These are phyloP conservation scores for Metopia argyrocephala DNA, from an alignment of 2,888 invertebrate genomes.

Conservation along the genomic window DNA sequence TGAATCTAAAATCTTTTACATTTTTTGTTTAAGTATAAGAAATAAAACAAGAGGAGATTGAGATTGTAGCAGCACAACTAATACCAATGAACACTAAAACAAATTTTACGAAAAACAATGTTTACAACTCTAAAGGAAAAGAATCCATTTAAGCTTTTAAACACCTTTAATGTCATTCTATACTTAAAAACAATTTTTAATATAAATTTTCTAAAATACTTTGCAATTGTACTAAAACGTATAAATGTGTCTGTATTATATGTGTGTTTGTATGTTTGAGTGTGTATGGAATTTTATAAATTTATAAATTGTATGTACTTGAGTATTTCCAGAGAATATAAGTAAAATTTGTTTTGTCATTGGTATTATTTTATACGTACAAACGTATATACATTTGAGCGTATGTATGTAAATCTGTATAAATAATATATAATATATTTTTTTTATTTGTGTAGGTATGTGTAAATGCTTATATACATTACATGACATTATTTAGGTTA, in stretches of 20 bases:
- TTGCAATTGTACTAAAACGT: neutral
- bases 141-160: constrained; percentile 50
- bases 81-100: neutral
- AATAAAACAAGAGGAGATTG: neutral
- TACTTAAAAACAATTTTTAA: constrained; percentile 40
- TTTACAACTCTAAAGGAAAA: constrained; percentile 14
- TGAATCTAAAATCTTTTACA: constrained; percentile 1
- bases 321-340: neutral
- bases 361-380: neutral
- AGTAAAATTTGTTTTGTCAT: neutral
- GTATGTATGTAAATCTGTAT: neutral
- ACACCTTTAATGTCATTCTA: constrained; percentile 31
- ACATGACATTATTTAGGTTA: neutral
- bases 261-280: neutral
- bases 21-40: neutral
- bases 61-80: neutral
- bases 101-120: neutral
- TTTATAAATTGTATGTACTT: neutral
- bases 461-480: neutral
- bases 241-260: neutral
- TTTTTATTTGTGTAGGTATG: neutral
- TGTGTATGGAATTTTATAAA: neutral
- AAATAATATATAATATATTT: too few relatives aligned
- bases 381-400: neutral
- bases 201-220: neutral